Evolutionary conservation across 2,888 invertebrate genomes (phyloP).

Genomic region (Scaptomyza tumidula): DNA sequence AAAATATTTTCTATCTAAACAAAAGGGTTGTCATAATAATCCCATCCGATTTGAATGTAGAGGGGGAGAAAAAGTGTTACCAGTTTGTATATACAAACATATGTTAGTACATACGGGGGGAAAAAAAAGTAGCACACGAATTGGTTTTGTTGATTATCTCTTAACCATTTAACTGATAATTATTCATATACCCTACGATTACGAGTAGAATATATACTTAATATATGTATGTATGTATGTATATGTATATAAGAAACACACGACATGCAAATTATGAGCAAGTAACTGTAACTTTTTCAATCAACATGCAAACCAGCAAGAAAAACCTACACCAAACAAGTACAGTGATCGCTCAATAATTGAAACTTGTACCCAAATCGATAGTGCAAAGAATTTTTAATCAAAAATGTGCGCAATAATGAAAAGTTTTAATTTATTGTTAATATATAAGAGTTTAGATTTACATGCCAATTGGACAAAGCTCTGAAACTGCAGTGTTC

Average conservation of each 20-base stretch:
- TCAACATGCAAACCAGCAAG: conserved; percentile 71
- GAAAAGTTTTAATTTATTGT: not conserved
- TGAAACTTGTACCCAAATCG: not conserved
- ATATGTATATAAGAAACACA: conserved; percentile 29
- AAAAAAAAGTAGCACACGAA: not conserved
- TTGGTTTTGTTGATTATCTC: conserved; percentile 37
- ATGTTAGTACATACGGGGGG: not conserved
- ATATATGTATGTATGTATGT: not conserved
- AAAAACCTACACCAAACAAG: conserved; percentile 65
- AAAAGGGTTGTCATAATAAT: not conserved
- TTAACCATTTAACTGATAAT: conserved; percentile 47
- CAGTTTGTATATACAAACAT: not conserved
- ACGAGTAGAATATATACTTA: conserved; percentile 29
- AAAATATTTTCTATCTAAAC: not conserved
- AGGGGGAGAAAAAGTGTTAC: not conserved
- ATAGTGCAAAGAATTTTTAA: not conserved
- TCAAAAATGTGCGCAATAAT: not conserved
- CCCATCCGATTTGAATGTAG: too few relatives aligned
- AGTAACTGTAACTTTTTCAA: conserved; percentile 53
- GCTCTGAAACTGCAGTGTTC: not conserved
- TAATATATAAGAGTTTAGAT: not conserved
- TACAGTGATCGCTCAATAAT: conserved; percentile 3
- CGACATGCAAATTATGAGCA: conserved; percentile 54
- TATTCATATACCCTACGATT: conserved; percentile 24
- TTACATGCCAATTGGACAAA: not conserved